Base-by-base conservation (phyloP, 2,888 invertebrate species). In the Tachina grossa region DNA sequence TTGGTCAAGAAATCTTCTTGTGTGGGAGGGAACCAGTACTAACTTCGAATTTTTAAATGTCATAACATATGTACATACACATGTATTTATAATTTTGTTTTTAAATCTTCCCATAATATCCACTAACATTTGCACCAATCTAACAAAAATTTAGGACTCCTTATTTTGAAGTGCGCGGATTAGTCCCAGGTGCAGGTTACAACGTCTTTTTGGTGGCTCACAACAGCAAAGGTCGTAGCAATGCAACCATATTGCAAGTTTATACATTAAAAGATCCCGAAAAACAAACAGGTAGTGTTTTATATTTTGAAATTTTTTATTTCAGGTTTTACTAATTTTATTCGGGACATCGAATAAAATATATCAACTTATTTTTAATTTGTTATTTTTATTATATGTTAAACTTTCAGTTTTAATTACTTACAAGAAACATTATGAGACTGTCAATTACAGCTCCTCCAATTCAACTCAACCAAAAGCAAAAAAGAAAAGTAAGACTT, bases 211-310 rank as follows among this genome's bases (percentile, higher is more conserved):
- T 96, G 83, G 95, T 95, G 88, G 95, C 96, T 59, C 94, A 95
- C 90, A 96, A 96, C 91, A 94, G 93, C 89, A 96, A 96, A 90
- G 96, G 96, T 59, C 94, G 94, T 74, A 96, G 96, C 92, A 94
- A 95, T 88, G 94, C 94, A 61, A 94, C 94, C 68, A 93, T 94
- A 61, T 92, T 96, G 74, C 94, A 95, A 89, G 95, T 95, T n/a
- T 95, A 94, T 89, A 96, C 96, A 1, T 92, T 96, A 65, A 96
- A 95, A 92, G 94, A 95, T 84, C 95, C 96, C 31, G 96, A 96
- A 90, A 95, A 95, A 91, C 95, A 95, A 90, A 95, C 95, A 91
- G 95, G 95, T 95, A 77, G 63, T 4, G 31, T 45, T 41, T 59
- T 43, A 0, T 9, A 13, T n/a, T 43, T 51, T 19, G 1, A 31